These are phyloP conservation scores for Corythornis cristatus DNA, from an alignment of 2,113 vertebrate genomes.

Conservation along the genomic window DNA sequence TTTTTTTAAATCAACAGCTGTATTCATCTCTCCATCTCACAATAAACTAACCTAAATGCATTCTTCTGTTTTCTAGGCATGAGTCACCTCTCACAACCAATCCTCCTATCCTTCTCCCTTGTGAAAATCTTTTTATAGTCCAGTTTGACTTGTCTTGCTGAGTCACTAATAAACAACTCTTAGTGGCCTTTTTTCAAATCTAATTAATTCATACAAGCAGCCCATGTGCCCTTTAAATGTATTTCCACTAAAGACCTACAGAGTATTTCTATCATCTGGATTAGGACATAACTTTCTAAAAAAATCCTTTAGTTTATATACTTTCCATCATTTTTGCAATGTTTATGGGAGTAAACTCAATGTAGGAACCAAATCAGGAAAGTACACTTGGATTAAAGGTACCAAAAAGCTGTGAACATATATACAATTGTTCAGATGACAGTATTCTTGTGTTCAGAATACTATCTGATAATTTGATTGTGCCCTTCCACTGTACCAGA, in stretches of 20 bases:
- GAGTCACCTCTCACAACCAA: conserved; percentile 4
- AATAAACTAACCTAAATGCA: background rate
- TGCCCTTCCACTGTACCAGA: background rate
- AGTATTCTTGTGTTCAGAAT: background rate
- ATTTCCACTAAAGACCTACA: background rate
- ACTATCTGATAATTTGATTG: background rate
- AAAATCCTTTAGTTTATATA: background rate
- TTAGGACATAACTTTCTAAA: background rate
- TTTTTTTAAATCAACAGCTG: background rate
- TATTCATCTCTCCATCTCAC: background rate
- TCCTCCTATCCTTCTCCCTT: background rate
- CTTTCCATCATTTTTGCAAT: background rate
- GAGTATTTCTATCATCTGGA: background rate
- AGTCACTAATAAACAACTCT: background rate
- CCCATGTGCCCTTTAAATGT: background rate
- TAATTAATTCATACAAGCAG: background rate
- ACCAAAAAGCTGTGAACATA: background rate
- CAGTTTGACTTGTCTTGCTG: background rate
- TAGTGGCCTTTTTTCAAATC: background rate
- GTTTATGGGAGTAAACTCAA: background rate
- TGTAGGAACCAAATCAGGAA: background rate
- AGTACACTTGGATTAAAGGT: background rate
- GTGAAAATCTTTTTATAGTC: background rate
- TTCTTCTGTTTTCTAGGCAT: background rate
- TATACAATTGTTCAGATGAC: background rate